Evolutionary conservation across 2,888 invertebrate genomes (phyloP).

Genomic region (Sericinus montela): DNA sequence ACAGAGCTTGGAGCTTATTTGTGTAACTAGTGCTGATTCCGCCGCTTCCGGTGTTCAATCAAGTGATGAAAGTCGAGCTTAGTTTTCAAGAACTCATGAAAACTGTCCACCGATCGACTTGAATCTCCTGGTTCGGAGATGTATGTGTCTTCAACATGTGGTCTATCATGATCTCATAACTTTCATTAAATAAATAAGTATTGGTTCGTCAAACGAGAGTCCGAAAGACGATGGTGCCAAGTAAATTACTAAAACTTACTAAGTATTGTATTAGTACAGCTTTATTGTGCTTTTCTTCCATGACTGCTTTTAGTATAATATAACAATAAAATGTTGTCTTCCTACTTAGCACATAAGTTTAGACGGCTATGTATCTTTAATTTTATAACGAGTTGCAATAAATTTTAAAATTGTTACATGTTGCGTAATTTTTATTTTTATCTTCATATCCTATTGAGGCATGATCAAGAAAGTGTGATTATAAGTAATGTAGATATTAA

Average conservation of each 20-base stretch:
- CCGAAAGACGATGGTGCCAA: not conserved
- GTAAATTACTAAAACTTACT: slow-evolving; percentile 2
- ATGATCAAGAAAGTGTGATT: not conserved
- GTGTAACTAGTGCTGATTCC: no score
- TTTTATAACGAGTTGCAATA: slow-evolving; percentile 11
- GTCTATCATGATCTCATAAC: no score
- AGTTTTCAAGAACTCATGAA: no score
- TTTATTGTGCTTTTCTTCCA: not conserved
- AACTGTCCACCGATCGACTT: no score
- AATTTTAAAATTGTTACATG: not conserved
- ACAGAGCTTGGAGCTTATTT: no score
- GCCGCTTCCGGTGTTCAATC: no score
- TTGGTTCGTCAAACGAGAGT: not conserved
- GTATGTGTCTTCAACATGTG: no score
- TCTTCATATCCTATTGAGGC: not conserved
- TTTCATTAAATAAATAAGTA: not conserved
- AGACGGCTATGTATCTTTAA: slow-evolving; percentile 17
- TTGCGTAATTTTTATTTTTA: not conserved
- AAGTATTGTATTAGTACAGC: slow-evolving; percentile 2
- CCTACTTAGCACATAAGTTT: slow-evolving; percentile 24
- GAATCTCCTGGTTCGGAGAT: no score
- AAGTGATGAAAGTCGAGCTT: no score
- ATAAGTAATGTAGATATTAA: no score
- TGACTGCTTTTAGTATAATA: slow-evolving; percentile 8
- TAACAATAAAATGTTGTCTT: slow-evolving; percentile 27